These are phyloP conservation scores for Apis laboriosa DNA, from an alignment of 1,140 invertebrate species.

Conservation along the genomic window DNA sequence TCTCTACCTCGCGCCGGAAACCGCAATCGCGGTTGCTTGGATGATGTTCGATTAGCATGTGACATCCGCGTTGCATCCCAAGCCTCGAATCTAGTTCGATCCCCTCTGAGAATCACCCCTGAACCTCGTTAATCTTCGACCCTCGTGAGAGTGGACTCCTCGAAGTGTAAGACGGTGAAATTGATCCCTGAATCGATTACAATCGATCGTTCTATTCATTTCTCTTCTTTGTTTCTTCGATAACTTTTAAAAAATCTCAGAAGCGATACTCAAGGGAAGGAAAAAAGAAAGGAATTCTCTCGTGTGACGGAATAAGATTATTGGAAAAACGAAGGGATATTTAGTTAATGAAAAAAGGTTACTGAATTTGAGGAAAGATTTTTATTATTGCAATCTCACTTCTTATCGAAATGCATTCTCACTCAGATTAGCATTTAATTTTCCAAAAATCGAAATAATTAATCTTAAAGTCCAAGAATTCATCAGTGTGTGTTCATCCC, in stretches of 20 bases:
- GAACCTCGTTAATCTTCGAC: constrained; percentile 21
- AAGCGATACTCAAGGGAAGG: neutral
- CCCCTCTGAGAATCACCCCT: neutral
- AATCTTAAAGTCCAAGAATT: too few relatives aligned
- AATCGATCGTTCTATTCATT: neutral
- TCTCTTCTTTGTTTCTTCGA: neutral
- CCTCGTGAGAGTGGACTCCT: neutral
- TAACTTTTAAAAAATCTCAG: neutral
- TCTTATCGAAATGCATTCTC: too few relatives aligned
- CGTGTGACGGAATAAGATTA: neutral
- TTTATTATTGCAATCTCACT: too few relatives aligned
- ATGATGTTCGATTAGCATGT: neutral
- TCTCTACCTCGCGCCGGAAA: neutral
- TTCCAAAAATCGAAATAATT: too few relatives aligned
- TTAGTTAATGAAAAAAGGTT: too few relatives aligned
- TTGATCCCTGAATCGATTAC: neutral
- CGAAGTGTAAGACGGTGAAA: neutral
- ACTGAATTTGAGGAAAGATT: too few relatives aligned
- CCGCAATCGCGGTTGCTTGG: neutral
- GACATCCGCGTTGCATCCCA: neutral
- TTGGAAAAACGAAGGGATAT: too few relatives aligned
- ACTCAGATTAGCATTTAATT: too few relatives aligned
- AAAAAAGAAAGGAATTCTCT: neutral
- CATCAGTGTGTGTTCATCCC: too few relatives aligned
- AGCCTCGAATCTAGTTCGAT: neutral